These are phyloP conservation scores for Phataginus tricuspis DNA, from an alignment of 2,797 vertebrate species.

Conservation along the genomic window DNA sequence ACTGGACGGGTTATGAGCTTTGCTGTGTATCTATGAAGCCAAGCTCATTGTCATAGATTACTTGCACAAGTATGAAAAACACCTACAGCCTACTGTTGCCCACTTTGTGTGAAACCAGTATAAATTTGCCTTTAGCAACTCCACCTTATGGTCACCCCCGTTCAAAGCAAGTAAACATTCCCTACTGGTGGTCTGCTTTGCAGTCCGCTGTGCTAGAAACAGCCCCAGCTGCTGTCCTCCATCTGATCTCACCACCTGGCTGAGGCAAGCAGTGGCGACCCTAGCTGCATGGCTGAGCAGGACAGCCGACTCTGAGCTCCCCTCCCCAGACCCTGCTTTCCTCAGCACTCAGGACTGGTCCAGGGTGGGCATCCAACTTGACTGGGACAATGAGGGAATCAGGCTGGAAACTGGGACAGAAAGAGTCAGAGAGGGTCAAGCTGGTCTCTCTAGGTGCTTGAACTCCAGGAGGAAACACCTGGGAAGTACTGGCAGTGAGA, in stretches of 20 bases:
- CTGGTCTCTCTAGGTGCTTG: not conserved
- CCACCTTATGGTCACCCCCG: not conserved
- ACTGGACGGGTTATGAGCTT: not conserved
- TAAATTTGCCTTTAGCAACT: slow-evolving; percentile 1
- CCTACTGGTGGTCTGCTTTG: not conserved
- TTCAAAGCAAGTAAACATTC: not conserved
- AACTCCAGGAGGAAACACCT: not conserved
- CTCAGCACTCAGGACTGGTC: not conserved
- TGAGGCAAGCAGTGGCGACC: not conserved
- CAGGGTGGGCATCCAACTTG: not conserved
- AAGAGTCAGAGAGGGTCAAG: not conserved
- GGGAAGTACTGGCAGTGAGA: not conserved
- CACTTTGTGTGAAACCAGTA: not conserved
- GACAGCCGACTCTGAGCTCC: not conserved
- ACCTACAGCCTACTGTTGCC: not conserved
- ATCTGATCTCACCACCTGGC: not conserved
- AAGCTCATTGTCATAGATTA: not conserved
- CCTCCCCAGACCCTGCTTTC: not conserved
- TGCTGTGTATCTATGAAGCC: not conserved
- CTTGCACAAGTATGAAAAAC: not conserved
- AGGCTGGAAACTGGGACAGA: not conserved
- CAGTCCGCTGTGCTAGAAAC: not conserved
- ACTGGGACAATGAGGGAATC: not conserved
- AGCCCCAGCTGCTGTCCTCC: not conserved
- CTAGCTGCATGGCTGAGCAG: not conserved